Evolutionary conservation across 2,888 invertebrate species (phyloP), one percentile per base, ranked within the genome.

Genomic region (Caenorhabditis afra): DNA sequence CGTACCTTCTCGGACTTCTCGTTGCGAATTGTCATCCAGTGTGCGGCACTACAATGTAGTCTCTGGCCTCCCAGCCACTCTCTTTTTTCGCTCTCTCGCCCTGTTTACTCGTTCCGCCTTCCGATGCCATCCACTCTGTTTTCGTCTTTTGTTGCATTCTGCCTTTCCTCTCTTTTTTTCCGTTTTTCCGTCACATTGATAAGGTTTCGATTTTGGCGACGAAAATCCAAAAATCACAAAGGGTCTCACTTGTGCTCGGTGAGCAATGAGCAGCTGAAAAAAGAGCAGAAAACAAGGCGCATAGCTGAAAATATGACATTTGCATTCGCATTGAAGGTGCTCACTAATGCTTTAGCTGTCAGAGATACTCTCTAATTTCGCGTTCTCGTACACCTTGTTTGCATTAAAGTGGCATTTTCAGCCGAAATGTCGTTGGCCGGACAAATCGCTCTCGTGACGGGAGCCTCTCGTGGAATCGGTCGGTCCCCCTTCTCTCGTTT

Each of bases 391-490:
- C n/a, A n/a, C n/a, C 29, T 3, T 7, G 29, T 29, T 29, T 7
- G 29, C 3, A 29, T 5, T 7, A 29, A 29, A 29, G 29, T 29
- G 29, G 12, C n/a, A 35, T 20, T 44, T 59, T 47, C 59, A 59
- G 59, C 18, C 3, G 50, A 50, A 12, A 79, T 79, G 79, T 61
- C 79, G 16, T 64, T 79, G 8, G 68, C 74, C 41, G 83, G 86
- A n/a, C 71, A 86, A 67, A 77, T 86, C 35, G 86, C 85, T 2
- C 67, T 87, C 50, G 86, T 87, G 35, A 87, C 87, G 39, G 87
- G 87, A 44, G 83, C 86, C 5, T 83, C 83, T 41, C 79, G 87
- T 52, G 87, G 87, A 45, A 86, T 86, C 37, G 86, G 86, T 79
- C 14, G 10, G 91, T n/a, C n/a, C n/a, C n/a, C n/a, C n/a, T 91